These are phyloP conservation scores for Ichneumoninae sp. DNA, from an alignment of 2,888 invertebrate species.

Conservation along the genomic window DNA sequence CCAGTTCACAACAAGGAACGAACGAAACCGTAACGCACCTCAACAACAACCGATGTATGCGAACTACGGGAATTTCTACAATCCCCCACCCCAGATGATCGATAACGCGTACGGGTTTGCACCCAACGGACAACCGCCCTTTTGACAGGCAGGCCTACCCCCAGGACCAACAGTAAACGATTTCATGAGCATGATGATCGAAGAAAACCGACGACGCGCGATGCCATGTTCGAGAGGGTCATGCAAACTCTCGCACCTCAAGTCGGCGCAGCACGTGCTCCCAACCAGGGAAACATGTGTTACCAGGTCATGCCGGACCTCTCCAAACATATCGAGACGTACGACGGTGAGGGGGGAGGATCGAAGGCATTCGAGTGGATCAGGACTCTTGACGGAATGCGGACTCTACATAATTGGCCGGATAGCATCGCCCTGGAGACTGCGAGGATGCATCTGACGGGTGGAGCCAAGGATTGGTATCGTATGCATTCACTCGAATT, in stretches of 20 bases:
- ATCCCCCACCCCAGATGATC: background rate
- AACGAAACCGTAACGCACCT: background rate
- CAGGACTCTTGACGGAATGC: background rate
- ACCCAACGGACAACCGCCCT: background rate
- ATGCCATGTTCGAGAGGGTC: background rate
- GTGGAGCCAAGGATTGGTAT: constrained; percentile 27
- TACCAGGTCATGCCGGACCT: constrained; percentile 29
- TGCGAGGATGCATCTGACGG: constrained; percentile 13
- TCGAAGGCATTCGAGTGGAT: constrained; percentile 32
- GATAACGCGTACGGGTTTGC: background rate
- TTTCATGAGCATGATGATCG: background rate
- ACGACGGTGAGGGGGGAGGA: constrained; percentile 12
- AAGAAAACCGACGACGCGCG: background rate
- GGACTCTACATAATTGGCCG: constrained; percentile 10
- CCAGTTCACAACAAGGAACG: background rate
- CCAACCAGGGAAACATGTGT: background rate
- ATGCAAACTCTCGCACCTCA: background rate
- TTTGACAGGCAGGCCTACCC: background rate
- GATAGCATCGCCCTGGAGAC: constrained; percentile 7
- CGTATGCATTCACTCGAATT: background rate
- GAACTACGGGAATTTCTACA: background rate
- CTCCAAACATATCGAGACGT: constrained; percentile 14
- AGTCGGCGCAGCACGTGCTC: background rate
- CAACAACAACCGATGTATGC: background rate
- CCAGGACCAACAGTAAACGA: background rate